Conservation (phyloP, 2,888 invertebrate genomes). For the Tridacna gigas region DNA sequence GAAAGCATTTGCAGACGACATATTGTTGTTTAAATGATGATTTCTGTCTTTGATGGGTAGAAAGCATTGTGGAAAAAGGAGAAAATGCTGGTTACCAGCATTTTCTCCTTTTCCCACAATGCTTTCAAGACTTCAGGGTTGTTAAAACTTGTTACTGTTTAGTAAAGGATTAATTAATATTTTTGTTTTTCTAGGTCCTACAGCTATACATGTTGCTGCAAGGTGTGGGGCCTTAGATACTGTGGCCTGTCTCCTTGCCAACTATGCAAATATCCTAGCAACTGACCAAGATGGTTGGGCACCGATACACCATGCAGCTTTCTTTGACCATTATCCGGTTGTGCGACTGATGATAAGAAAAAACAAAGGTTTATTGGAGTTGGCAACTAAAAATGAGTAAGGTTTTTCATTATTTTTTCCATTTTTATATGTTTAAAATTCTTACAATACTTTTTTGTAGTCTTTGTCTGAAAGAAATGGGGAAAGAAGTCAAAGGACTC, state of each 20-base stretch:
- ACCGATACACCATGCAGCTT: conserved; percentile 84
- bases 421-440: too few species aligned
- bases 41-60: too few species aligned
- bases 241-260: conserved; percentile 82
- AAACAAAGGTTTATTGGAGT: conserved; percentile 81
- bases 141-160: too few species aligned
- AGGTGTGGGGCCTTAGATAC: conserved; percentile 84
- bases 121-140: too few species aligned
- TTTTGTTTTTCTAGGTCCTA: conserved; percentile 78
- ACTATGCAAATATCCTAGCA: conserved; percentile 80
- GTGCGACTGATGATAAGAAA: conserved; percentile 82
- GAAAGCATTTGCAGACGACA: too few species aligned
- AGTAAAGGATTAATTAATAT: not conserved
- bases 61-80: too few species aligned
- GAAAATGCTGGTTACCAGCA: too few species aligned
- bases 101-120: too few species aligned
- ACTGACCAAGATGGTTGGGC: conserved; percentile 84
- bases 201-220: conserved; percentile 84
- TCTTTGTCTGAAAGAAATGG: too few species aligned
- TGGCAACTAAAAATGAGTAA: conserved; percentile 83
- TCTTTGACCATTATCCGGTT: conserved; percentile 83
- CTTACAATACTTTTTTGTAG: too few species aligned
- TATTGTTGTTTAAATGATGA: too few species aligned
- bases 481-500: too few species aligned
- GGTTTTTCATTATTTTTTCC: conserved; percentile 38